Evolutionary conservation across 1,140 invertebrate species (phyloP).

Genomic region (Heliconius eleuchia): DNA sequence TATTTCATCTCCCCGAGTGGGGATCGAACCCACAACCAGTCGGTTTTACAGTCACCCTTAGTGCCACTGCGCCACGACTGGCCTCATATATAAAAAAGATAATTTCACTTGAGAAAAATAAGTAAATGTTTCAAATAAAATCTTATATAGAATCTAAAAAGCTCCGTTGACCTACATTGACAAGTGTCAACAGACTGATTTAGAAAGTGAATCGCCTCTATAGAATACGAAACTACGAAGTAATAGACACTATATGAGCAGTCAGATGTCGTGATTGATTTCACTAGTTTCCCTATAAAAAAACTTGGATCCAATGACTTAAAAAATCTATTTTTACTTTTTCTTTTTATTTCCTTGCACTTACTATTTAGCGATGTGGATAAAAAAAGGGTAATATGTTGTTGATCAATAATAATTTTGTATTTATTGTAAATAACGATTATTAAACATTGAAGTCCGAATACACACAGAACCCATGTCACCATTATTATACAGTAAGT

Average conservation of each 20-base stretch:
- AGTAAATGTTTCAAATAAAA: not conserved
- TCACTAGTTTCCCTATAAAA: conserved; percentile 22
- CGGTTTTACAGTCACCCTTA: too few species aligned
- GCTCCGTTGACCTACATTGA: not conserved
- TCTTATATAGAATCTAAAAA: not conserved
- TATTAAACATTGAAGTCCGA: too few species aligned
- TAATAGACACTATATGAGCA: conserved; percentile 26
- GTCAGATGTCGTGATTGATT: conserved; percentile 12
- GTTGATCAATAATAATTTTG: not conserved
- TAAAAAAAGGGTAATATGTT: not conserved
- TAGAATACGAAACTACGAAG: conserved; percentile 37
- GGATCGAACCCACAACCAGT: too few species aligned
- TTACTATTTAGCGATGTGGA: not conserved
- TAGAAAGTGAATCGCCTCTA: conserved; percentile 43
- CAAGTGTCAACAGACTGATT: conserved; percentile 15
- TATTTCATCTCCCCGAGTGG: too few species aligned
- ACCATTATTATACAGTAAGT: too few species aligned
- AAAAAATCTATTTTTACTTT: not conserved
- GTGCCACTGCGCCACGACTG: too few species aligned
- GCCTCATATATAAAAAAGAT: too few species aligned
- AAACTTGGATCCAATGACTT: not conserved
- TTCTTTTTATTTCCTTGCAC: not conserved
- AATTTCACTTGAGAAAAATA: too few species aligned
- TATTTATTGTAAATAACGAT: not conserved
- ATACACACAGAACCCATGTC: too few species aligned